Evolutionary conservation across 2,888 invertebrate species (phyloP).

Genomic region (Auanema freiburgensis): DNA sequence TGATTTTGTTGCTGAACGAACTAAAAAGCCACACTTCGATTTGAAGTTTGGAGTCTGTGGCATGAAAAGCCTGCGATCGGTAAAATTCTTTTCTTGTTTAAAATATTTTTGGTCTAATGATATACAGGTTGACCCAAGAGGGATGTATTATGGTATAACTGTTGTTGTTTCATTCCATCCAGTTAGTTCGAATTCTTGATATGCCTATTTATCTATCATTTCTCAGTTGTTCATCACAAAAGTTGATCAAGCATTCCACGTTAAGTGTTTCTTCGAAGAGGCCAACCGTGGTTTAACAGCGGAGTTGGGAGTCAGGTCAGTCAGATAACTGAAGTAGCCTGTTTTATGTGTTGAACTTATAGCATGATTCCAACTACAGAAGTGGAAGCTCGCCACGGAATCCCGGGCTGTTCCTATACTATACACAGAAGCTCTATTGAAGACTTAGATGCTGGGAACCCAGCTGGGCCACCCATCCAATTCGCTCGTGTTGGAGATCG

Average conservation of each 20-base stretch:
- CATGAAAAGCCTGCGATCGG: conserved; percentile 64
- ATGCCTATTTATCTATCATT: conserved; percentile 1
- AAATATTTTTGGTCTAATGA: neutral
- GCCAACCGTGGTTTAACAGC: conserved; percentile 63
- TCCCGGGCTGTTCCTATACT: conserved; percentile 63
- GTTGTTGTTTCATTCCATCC: conserved; percentile 64
- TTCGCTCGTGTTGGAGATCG: conserved; percentile 63
- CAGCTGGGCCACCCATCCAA: conserved; percentile 60
- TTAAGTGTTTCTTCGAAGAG: conserved; percentile 65
- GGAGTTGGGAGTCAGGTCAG: conserved; percentile 63
- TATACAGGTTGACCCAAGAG: conserved; percentile 61
- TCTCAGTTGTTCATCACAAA: conserved; percentile 62
- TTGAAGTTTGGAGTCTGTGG: conserved; percentile 61
- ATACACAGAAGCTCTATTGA: conserved; percentile 60
- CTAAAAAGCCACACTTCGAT: conserved; percentile 62
- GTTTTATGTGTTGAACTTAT: neutral
- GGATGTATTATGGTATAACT: conserved; percentile 65
- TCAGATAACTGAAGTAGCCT: neutral
- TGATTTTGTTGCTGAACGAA: conserved; percentile 56
- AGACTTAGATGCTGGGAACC: conserved; percentile 44
- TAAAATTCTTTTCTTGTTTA: conserved; percentile 28
- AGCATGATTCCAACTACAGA: conserved; percentile 65
- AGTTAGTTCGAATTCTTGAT: conserved; percentile 14
- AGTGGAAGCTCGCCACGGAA: conserved; percentile 62
- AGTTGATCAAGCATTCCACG: conserved; percentile 65